Conservation (phyloP, 2,113 vertebrate species). For the Clarias macrocephalus region DNA sequence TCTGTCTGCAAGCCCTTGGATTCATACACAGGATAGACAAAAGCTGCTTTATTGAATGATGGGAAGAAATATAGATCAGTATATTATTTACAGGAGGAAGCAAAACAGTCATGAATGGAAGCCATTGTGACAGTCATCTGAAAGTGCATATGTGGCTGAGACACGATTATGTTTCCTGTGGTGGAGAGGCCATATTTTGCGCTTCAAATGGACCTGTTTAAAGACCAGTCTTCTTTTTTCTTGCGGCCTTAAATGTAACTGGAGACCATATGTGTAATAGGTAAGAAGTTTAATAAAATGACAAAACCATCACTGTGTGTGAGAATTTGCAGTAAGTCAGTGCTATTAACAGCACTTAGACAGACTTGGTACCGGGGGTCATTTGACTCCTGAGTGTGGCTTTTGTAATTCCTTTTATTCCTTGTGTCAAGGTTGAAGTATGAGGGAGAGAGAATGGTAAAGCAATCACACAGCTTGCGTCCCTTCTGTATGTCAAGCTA, state of each 20-base stretch:
- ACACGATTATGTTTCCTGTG: constrained; percentile 45
- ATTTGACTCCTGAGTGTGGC: constrained; percentile 12
- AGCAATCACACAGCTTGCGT: constrained; percentile 28
- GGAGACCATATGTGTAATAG: constrained; percentile 24
- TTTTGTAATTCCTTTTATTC: not conserved
- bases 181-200: constrained; percentile 34
- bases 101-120: constrained; percentile 53
- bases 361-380: not conserved
- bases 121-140: constrained; percentile 45
- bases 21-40: constrained; percentile 49
- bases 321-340: constrained; percentile 6
- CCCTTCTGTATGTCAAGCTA: constrained; percentile 32
- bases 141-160: constrained; percentile 39
- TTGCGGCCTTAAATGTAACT: not conserved
- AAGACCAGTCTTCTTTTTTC: not conserved
- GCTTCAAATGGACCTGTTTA: not conserved
- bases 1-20: constrained; percentile 36
- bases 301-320: constrained; percentile 15
- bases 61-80: constrained; percentile 50
- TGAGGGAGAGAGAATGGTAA: constrained; percentile 26
- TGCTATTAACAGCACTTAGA: constrained; percentile 10
- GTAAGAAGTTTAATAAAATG: constrained; percentile 27
- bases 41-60: constrained; percentile 52
- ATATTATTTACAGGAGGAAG: constrained; percentile 48
- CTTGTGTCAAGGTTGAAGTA: constrained; percentile 32